Conservation (phyloP, 23 tunicate genomes). For the Diplosoma virens region DNA sequence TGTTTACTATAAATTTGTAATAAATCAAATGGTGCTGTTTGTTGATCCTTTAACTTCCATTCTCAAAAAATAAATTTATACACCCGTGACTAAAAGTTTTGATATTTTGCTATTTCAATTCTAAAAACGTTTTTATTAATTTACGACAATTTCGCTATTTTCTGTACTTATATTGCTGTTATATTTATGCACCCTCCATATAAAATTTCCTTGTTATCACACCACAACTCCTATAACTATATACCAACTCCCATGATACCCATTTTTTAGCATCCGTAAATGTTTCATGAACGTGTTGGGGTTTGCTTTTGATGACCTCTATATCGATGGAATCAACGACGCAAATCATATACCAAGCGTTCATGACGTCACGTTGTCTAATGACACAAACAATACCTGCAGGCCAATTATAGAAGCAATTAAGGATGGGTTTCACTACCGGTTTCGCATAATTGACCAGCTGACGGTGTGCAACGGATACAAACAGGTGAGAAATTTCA, state of each 20-base stretch:
- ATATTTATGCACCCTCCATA: too few relatives aligned
- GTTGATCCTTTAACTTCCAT: too few relatives aligned
- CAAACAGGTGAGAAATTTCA: background rate
- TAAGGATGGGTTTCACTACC: constrained; percentile 8
- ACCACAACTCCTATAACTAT: too few relatives aligned
- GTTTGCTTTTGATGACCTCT: constrained; percentile 10
- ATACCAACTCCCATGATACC: too few relatives aligned
- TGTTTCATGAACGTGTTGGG: constrained; percentile 30
- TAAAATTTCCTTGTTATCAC: too few relatives aligned
- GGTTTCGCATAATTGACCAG: background rate
- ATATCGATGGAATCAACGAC: constrained; percentile 22
- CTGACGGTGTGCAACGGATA: constrained; percentile 15
- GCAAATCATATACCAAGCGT: background rate
- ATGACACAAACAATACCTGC: constrained; percentile 34
- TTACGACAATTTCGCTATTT: too few relatives aligned
- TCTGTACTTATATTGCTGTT: too few relatives aligned
- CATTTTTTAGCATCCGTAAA: constrained; percentile 15
- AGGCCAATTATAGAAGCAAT: background rate
- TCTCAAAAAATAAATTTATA: too few relatives aligned
- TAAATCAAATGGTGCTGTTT: too few relatives aligned
- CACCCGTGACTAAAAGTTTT: background rate
- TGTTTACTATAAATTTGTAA: too few relatives aligned
- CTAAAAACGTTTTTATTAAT: too few relatives aligned
- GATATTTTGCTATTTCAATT: background rate
- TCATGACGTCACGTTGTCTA: constrained; percentile 6